These are phyloP conservation scores for Willisornis vidua DNA, from an alignment of 2,113 vertebrate species.

Conservation along the genomic window DNA sequence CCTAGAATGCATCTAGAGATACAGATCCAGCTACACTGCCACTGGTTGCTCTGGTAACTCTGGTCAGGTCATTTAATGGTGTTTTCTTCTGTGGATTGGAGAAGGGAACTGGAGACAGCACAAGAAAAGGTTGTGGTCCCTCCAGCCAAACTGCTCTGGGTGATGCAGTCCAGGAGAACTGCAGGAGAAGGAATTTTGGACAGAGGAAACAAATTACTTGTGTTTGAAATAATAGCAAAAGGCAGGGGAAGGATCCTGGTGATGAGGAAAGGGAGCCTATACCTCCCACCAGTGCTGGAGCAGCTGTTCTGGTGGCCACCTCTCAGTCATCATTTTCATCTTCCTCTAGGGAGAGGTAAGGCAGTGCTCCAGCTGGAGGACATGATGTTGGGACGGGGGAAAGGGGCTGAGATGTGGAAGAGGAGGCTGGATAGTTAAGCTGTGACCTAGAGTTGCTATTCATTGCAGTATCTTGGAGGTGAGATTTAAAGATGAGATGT, in stretches of 20 bases:
- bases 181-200: neutral
- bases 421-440: neutral
- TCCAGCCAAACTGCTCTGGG: neutral
- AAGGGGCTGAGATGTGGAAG: neutral
- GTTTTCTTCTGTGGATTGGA: neutral
- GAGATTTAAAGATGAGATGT: neutral
- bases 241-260: neutral
- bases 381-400: fast-evolving
- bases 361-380: fast-evolving
- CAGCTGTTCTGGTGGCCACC: slow-evolving; percentile 51
- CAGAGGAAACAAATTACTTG: neutral
- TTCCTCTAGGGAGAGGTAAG: slow-evolving; percentile 78
- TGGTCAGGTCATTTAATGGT: neutral
- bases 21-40: neutral
- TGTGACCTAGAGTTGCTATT: neutral
- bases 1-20: neutral
- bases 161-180: neutral
- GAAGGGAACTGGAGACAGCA: neutral
- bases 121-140: fast-evolving
- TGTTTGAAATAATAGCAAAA: neutral
- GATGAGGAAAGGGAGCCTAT: slow-evolving; percentile 75
- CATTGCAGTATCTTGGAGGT: neutral
- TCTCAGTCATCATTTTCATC: slow-evolving; percentile 79
- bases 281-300: neutral
- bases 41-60: neutral